Base-by-base conservation (phyloP, 2,797 vertebrate genomes). In the Eulemur coronatus region DNA sequence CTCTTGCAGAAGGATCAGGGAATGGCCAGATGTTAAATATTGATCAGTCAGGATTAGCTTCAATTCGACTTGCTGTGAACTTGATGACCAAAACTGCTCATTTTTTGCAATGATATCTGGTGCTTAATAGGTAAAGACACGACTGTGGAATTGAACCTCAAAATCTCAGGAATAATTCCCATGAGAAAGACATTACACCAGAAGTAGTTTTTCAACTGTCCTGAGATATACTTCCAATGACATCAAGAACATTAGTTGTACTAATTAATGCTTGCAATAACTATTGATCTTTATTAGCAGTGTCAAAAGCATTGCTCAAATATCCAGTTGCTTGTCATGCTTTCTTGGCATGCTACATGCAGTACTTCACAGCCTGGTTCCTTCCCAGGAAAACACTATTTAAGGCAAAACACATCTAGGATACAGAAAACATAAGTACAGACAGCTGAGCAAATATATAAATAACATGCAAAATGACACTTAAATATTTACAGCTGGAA, bases 201-300 rank as follows among this genome's bases (percentile, higher is more conserved):
- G 80, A 52, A 86, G n/a, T 7, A n/a, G 43, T 12, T 79, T 90
- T 84, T 81, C n/a, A 82, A 0, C 26, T 38, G 41, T 76, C 73
- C 20, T 17, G 18, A 65, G 67, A 33, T 43, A 79, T 13, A 33
- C 17, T 76, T 86, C 72, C 57, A 80, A 8, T 4, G 73, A 52
- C 52, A 33, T 41, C 33, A 52, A 69, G 84, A 84, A 75, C 69
- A 67, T 75, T 43, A 65, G 46, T 79, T 57, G 52, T 4, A n/a
- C 78, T 91, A 88, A 96, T 78, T 81, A 52, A 91, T 79, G 52
- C 95, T 94, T 82, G 85, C 94, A 96, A 91, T 96, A 95, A 96
- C 91, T 85, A 85, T 61, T 67, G 94, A 95, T 93, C 84, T 95
- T 91, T 69, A 84, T 75, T 59, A 84, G 70, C 81, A 61, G 48